Evolutionary conservation across 2,113 vertebrate genomes (phyloP).

Genomic region (Caloenas nicobarica): DNA sequence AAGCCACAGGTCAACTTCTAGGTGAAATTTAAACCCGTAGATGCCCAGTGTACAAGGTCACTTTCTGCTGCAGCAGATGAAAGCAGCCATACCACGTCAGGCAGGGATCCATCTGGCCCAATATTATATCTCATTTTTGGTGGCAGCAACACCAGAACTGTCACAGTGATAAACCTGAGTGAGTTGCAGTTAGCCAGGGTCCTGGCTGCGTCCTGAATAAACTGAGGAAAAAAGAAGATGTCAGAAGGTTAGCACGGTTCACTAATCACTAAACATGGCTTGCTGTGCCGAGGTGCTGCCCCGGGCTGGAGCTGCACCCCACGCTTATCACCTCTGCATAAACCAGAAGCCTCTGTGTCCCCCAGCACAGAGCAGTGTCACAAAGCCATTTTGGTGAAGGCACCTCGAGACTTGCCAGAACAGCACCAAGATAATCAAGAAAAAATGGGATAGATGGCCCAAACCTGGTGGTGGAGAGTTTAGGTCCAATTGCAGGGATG

Average conservation of each 20-base stretch:
- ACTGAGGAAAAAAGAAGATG: background rate
- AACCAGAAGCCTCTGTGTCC: background rate
- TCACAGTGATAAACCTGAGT: background rate
- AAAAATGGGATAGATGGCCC: background rate
- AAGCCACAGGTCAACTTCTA: background rate
- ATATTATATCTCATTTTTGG: background rate
- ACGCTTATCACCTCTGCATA: rapidly evolving
- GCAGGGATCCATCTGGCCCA: background rate
- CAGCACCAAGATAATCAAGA: background rate
- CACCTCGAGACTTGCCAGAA: background rate
- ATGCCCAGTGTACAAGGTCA: background rate
- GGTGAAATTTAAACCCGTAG: background rate
- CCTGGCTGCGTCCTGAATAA: background rate
- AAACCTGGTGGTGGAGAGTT: background rate
- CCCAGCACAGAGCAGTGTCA: background rate
- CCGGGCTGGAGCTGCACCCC: background rate
- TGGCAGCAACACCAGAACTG: background rate
- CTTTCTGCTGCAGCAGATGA: background rate
- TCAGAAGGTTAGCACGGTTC: background rate
- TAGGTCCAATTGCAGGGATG: background rate
- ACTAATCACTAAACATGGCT: background rate
- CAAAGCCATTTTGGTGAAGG: background rate
- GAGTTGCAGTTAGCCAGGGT: background rate
- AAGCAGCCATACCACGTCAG: background rate
- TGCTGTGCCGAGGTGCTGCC: background rate